Conservation (phyloP, 1,140 invertebrate genomes). For the Goniozus legneri region DNA sequence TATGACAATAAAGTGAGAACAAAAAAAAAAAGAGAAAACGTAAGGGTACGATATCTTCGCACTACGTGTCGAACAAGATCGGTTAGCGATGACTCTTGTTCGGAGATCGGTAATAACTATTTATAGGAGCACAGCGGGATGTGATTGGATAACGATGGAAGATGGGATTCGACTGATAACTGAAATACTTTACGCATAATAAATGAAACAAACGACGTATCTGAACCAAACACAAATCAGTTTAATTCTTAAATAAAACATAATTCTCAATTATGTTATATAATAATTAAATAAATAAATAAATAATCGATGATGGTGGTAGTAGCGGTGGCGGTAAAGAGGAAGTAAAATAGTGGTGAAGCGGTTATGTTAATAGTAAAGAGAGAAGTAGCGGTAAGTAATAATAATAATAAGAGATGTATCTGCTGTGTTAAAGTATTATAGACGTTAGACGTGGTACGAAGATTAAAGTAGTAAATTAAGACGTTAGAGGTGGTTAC, state of each 20-base stretch:
- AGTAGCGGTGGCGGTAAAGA: constrained; percentile 25
- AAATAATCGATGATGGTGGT: constrained; percentile 42
- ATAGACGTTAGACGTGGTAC: constrained; percentile 10
- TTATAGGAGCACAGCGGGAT: no score
- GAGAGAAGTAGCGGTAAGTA: no score
- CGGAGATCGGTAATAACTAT: no score
- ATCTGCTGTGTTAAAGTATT: no score
- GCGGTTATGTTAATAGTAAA: constrained; percentile 14
- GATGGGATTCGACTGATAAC: constrained; percentile 26
- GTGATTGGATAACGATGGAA: no score
- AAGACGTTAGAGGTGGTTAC: constrained; percentile 29
- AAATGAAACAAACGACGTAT: constrained; percentile 51
- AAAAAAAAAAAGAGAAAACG: no score
- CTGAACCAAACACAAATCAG: constrained; percentile 55
- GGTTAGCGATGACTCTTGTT: no score
- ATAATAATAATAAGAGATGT: no score
- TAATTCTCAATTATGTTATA: constrained; percentile 52
- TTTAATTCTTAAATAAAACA: constrained; percentile 56
- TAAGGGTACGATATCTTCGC: no score
- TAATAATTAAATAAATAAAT: constrained; percentile 55
- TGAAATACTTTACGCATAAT: constrained; percentile 45
- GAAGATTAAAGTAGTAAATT: constrained; percentile 25
- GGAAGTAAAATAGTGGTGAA: constrained; percentile 3
- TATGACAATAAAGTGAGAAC: no score
- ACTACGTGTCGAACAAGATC: no score